These are phyloP conservation scores for Drosophila willistoni DNA, from an alignment of 1,140 invertebrate species.

Conservation along the genomic window DNA sequence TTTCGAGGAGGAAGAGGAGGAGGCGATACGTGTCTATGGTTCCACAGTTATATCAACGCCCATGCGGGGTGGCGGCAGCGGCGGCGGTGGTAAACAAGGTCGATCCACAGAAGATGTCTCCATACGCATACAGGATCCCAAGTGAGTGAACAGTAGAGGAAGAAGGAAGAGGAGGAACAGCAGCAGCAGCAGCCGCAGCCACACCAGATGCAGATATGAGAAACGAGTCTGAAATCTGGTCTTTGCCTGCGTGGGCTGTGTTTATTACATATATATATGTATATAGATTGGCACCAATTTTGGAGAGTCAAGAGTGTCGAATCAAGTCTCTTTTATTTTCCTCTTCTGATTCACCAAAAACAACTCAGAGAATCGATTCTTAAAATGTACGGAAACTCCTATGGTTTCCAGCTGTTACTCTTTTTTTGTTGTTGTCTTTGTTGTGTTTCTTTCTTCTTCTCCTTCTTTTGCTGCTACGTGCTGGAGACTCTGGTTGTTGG, in stretches of 20 bases:
- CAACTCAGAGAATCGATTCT: slow-evolving; percentile 32
- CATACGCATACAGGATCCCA: slow-evolving; percentile 82
- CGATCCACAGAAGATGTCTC: slow-evolving; percentile 82
- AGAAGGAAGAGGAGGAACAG: slow-evolving; percentile 28
- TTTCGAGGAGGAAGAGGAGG: slow-evolving; percentile 91
- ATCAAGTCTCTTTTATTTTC: slow-evolving; percentile 9
- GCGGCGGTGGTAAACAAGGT: slow-evolving; percentile 71
- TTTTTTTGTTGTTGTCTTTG: background rate
- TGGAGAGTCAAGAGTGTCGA: background rate
- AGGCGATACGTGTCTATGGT: slow-evolving; percentile 90
- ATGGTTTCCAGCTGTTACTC: slow-evolving; percentile 33
- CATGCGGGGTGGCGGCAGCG: slow-evolving; percentile 82
- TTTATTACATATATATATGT: background rate
- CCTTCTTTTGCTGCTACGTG: background rate
- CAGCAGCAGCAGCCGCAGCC: background rate
- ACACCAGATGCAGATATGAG: background rate
- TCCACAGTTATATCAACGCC: slow-evolving; percentile 86
- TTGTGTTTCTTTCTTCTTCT: no score
- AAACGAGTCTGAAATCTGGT: slow-evolving; percentile 9
- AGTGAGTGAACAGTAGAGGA: slow-evolving; percentile 59
- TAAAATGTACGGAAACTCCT: slow-evolving; percentile 2
- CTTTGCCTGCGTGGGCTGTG: slow-evolving; percentile 40
- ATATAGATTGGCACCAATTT: slow-evolving; percentile 47
- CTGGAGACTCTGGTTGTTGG: background rate
- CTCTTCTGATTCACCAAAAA: slow-evolving; percentile 26